Evolutionary conservation across 2,888 invertebrate genomes (phyloP).

Genomic region (Cephus rjabovi): DNA sequence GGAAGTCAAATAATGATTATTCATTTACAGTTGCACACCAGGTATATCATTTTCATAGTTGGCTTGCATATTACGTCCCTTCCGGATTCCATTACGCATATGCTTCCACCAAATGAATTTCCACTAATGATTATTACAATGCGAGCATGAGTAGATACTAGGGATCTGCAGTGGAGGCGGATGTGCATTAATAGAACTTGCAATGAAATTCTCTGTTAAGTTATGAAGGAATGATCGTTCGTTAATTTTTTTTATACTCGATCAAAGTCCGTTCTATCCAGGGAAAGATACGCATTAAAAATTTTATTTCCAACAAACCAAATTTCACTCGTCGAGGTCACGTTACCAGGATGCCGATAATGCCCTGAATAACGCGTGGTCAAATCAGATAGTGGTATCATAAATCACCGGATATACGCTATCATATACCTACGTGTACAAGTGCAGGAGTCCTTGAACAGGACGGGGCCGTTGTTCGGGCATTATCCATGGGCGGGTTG

Average conservation of each 20-base stretch:
- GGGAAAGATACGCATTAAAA: not conserved
- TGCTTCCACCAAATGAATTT: not conserved
- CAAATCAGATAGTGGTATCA: slow-evolving; percentile 6
- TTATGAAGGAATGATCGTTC: not conserved
- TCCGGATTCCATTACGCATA: not conserved
- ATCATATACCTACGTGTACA: slow-evolving; percentile 3
- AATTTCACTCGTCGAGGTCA: not conserved
- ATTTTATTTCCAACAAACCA: not conserved
- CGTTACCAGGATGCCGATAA: not conserved
- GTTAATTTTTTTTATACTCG: not conserved
- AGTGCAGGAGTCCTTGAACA: not conserved
- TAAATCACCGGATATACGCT: slow-evolving; percentile 6
- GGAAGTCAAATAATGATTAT: slow-evolving; percentile 1
- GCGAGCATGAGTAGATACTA: not conserved
- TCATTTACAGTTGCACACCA: not conserved
- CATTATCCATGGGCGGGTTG: not conserved
- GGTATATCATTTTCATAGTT: not conserved
- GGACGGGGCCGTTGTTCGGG: slow-evolving; percentile 4
- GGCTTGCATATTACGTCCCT: not conserved
- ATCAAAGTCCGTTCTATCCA: not conserved
- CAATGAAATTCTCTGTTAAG: not conserved
- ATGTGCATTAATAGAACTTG: not conserved
- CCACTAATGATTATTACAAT: not conserved
- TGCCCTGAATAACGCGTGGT: slow-evolving; percentile 2
- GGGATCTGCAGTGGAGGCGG: not conserved